phyloP scores from a whole-genome alignment of 2,113 vertebrate species.

The Acanthochromis polyacanthus region DNA sequence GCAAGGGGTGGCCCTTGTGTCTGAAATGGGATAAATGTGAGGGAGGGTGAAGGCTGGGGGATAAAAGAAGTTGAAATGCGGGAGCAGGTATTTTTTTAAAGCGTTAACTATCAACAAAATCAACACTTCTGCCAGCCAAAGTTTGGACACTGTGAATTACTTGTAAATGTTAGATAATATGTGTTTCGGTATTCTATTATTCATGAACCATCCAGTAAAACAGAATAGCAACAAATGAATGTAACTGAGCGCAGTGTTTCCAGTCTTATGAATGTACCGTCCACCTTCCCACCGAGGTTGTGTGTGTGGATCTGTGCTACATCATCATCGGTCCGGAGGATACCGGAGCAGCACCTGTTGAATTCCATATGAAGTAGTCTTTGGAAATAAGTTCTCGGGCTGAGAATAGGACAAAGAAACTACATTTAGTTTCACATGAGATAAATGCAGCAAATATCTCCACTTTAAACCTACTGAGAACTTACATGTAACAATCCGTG shows the following conservation, averaged over 20 bases:
- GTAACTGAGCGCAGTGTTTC: neutral
- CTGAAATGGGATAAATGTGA: conserved; percentile 52
- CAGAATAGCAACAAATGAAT: neutral
- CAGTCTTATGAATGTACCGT: neutral
- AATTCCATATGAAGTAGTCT: conserved; percentile 97
- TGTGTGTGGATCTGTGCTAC: conserved; percentile 44
- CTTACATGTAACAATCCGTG: conserved; percentile 91
- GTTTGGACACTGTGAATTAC: conserved; percentile 12
- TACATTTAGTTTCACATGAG: neutral
- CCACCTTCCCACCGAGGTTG: neutral
- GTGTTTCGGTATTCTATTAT: neutral
- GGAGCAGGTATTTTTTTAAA: conserved; percentile 14
- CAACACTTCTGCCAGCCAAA: conserved; percentile 3
- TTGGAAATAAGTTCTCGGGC: conserved; percentile 92
- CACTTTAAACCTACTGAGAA: conserved; percentile 3
- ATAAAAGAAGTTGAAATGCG: conserved; percentile 37
- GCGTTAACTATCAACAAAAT: conserved; percentile 7
- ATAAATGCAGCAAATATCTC: neutral
- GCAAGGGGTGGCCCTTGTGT: conserved; percentile 72
- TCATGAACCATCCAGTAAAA: conserved; percentile 3
- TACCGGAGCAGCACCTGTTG: conserved; percentile 90
- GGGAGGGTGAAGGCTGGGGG: conserved; percentile 34
- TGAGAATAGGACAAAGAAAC: conserved; percentile 63
- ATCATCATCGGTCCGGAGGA: conserved; percentile 79
- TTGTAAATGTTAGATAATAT: neutral